Percentiles rank a stretch among this genome's conserved stretches.
Conservation (phyloP, 2,888 invertebrate species). For the Itoplectis maculator region DNA sequence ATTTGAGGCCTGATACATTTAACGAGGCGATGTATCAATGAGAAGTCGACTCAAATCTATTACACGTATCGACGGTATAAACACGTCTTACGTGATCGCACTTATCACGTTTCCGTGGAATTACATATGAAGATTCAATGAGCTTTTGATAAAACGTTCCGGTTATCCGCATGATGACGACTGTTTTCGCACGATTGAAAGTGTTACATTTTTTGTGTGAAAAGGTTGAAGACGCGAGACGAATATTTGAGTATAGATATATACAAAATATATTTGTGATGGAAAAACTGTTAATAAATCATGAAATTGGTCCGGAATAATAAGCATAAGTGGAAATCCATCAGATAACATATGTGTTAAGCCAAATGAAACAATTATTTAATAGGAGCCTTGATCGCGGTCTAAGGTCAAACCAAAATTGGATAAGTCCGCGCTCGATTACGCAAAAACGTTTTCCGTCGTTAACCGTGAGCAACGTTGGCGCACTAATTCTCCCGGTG, state of each 20-base stretch:
- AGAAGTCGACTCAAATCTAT: slow-evolving; percentile 37
- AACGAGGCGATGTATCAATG: slow-evolving; percentile 51
- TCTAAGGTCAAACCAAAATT: slow-evolving; percentile 56
- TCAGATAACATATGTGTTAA: background rate
- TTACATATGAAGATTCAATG: slow-evolving; percentile 52
- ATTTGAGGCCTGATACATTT: slow-evolving; percentile 6
- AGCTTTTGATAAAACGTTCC: slow-evolving; percentile 39
- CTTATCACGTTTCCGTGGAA: slow-evolving; percentile 50
- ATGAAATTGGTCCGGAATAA: background rate
- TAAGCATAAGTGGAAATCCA: background rate
- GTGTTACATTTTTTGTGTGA: background rate
- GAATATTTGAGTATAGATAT: background rate
- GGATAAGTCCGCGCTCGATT: slow-evolving; percentile 44
- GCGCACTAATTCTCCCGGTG: background rate
- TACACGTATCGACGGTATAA: slow-evolving; percentile 3
- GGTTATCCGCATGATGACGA: background rate
- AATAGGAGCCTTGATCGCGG: slow-evolving; percentile 29
- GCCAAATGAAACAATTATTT: slow-evolving; percentile 19
- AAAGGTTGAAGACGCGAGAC: background rate
- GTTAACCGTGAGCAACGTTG: slow-evolving; percentile 1
- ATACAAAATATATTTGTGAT: too few species aligned
- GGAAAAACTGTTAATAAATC: background rate
- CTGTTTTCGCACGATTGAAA: background rate
- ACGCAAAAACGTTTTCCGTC: slow-evolving; percentile 38
- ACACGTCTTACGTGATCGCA: slow-evolving; percentile 37